phyloP scores from a whole-genome alignment of 1,140 invertebrate species.

The Ganaspis sp. region DNA sequence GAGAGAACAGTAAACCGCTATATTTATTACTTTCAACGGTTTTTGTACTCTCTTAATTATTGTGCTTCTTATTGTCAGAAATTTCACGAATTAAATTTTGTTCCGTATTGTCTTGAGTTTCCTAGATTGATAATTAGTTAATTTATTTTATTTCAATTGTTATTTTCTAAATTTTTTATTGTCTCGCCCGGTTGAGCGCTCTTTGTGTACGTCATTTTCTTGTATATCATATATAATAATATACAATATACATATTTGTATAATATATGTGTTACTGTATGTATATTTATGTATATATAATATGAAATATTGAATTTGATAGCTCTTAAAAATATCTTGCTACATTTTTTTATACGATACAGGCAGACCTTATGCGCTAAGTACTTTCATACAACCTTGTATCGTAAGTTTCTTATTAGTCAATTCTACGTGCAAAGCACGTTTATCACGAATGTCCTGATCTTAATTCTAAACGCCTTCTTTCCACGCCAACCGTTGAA shows the following conservation, averaged over 20 bases:
- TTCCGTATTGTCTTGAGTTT: conserved; percentile 1
- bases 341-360: conserved; percentile 66
- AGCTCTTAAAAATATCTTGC: conserved; percentile 73
- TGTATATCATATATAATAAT: conserved; percentile 50
- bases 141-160: background rate
- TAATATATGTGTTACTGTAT: conserved; percentile 47
- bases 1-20: conserved; percentile 19
- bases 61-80: conserved; percentile 52
- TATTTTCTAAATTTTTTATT: conserved; percentile 38
- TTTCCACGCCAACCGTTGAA: background rate
- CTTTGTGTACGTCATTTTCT: conserved; percentile 42
- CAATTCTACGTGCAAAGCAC: conserved; percentile 32
- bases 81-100: conserved; percentile 5
- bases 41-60: conserved; percentile 28
- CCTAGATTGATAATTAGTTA: background rate
- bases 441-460: conserved; percentile 33
- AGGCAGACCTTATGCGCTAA: conserved; percentile 69
- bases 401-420: conserved; percentile 58
- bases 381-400: conserved; percentile 76
- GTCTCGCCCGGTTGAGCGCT: conserved; percentile 36
- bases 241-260: conserved; percentile 47
- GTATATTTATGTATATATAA: conserved; percentile 54
- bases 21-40: conserved; percentile 53
- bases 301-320: conserved; percentile 73
- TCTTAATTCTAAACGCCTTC: conserved; percentile 31